Conservation (phyloP, 2,888 invertebrate species). For the Synergus itoensis region DNA sequence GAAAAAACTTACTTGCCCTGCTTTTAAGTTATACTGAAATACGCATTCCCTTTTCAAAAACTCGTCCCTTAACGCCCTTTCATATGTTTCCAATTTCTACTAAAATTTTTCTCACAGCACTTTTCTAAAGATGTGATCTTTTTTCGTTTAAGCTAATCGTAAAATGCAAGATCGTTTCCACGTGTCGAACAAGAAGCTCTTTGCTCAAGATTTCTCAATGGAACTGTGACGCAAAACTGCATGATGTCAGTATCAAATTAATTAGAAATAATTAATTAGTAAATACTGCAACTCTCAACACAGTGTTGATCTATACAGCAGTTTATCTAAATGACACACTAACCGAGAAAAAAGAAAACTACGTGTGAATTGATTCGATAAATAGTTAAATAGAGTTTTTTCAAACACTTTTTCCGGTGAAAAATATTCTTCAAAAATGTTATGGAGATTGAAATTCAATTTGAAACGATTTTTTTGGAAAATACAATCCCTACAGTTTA, state of each 20-base stretch:
- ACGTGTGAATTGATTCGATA: neutral
- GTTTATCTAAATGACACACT: conserved; percentile 24
- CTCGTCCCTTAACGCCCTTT: neutral
- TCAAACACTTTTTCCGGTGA: neutral
- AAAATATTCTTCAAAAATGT: neutral
- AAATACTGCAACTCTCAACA: neutral
- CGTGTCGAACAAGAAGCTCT: neutral
- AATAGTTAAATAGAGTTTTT: neutral
- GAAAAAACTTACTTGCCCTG: neutral
- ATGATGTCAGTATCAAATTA: neutral
- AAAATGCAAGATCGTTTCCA: neutral
- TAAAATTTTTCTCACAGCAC: neutral
- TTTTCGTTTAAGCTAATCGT: neutral
- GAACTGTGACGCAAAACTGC: neutral
- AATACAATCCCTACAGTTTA: no score
- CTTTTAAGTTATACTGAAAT: neutral
- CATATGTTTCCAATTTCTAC: neutral
- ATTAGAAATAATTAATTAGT: neutral
- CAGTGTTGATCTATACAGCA: conserved; percentile 2
- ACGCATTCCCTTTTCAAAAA: neutral
- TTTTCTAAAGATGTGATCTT: neutral
- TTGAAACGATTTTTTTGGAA: no score
- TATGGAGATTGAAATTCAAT: neutral
- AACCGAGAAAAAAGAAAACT: neutral
- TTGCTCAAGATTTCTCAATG: neutral